phyloP scores from a whole-genome alignment of 2,113 vertebrate genomes.

The Heterotis niloticus region DNA sequence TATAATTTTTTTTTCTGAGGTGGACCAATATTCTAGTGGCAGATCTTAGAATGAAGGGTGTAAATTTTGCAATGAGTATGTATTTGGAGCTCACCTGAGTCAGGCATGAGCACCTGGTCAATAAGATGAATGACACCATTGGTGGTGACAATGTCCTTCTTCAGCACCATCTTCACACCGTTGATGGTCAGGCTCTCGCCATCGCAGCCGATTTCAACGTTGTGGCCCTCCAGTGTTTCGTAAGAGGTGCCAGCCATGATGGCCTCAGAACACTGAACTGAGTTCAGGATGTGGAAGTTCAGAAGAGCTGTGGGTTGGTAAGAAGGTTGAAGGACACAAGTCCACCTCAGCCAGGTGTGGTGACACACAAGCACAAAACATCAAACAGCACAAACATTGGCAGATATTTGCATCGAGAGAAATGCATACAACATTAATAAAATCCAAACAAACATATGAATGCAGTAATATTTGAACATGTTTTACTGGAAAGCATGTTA shows the following conservation, averaged over 20 bases:
- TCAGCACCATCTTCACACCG: constrained; percentile 89
- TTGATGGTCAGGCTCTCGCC: constrained; percentile 89
- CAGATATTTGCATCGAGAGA: not conserved
- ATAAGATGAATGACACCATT: constrained; percentile 94
- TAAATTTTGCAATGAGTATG: not conserved
- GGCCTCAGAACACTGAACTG: constrained; percentile 88
- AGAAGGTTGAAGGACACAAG: not conserved
- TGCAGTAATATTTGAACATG: too few relatives aligned
- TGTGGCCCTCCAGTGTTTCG: constrained; percentile 84
- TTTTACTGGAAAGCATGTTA: not conserved
- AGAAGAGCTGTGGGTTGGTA: constrained; percentile 68
- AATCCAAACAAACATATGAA: not conserved
- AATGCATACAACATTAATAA: not conserved
- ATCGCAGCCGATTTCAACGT: constrained; percentile 84
- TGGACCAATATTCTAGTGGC: too few relatives aligned
- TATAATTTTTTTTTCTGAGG: too few relatives aligned
- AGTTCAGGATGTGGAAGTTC: constrained; percentile 86
- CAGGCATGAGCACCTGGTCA: constrained; percentile 81
- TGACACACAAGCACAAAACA: not conserved
- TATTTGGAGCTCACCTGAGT: constrained; percentile 74
- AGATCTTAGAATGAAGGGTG: not conserved
- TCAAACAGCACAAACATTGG: not conserved
- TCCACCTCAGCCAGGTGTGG: not conserved
- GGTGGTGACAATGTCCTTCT: constrained; percentile 88
- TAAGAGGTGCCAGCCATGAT: constrained; percentile 79